Conservation (phyloP, 2,113 vertebrate species). For the Odontesthes bonariensis region DNA sequence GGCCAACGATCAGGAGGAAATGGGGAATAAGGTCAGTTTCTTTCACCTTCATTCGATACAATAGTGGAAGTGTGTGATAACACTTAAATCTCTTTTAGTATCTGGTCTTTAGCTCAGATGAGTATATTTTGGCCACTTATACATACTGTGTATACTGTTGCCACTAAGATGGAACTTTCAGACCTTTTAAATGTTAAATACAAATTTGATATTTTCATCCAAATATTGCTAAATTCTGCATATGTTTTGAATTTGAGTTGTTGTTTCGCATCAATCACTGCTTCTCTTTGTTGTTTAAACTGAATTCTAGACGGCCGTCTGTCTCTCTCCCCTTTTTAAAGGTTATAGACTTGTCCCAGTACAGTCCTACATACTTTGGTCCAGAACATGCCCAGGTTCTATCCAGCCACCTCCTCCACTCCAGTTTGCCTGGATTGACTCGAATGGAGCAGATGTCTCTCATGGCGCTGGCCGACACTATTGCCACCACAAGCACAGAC, state of each 20-base stretch:
- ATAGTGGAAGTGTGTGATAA: neutral
- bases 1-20: constrained; percentile 85
- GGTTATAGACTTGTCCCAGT: constrained; percentile 93
- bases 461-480: constrained; percentile 96
- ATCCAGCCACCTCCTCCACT: constrained; percentile 93
- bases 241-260: neutral
- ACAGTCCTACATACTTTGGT: constrained; percentile 93
- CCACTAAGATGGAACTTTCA: no score
- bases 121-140: no score
- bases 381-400: constrained; percentile 95
- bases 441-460: constrained; percentile 98
- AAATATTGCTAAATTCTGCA: no score
- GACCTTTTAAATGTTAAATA: no score
- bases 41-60: neutral
- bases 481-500: constrained; percentile 96
- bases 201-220: no score
- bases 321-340: constrained; percentile 26
- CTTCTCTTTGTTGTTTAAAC: constrained; percentile 1
- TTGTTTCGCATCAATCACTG: neutral
- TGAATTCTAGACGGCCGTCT: neutral
- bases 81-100: neutral
- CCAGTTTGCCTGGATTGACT: constrained; percentile 94
- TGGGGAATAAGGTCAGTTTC: constrained; percentile 80
- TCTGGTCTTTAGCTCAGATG: neutral
- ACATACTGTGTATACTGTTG: no score